Evolutionary conservation across 2,888 invertebrate species (phyloP).

Genomic region (Dilophus febrilis): DNA sequence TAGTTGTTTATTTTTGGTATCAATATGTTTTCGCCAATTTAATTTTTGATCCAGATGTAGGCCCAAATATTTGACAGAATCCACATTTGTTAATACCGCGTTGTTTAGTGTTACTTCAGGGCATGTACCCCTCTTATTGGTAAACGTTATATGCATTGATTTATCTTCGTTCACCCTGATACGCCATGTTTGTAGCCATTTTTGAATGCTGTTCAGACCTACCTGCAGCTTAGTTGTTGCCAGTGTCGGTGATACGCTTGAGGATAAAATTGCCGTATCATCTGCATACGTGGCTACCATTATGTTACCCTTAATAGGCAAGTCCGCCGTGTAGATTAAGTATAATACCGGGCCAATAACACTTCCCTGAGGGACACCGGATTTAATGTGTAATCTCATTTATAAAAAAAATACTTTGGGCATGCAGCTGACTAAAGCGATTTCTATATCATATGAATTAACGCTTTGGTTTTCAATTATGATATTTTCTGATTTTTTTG

Average conservation of each 20-base stretch:
- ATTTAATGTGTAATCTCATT: too few relatives aligned
- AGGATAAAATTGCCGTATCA: constrained; percentile 8
- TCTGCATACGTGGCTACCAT: constrained; percentile 9
- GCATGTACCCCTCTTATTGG: constrained; percentile 7
- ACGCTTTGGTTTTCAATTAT: too few relatives aligned
- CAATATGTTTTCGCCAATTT: too few relatives aligned
- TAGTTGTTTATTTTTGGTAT: too few relatives aligned
- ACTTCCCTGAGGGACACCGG: constrained; percentile 12
- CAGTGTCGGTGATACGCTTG: constrained; percentile 7
- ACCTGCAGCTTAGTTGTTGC: constrained; percentile 12
- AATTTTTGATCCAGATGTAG: too few relatives aligned
- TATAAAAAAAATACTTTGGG: too few relatives aligned
- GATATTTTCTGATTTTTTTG: too few relatives aligned
- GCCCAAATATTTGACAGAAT: too few relatives aligned
- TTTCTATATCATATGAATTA: too few relatives aligned
- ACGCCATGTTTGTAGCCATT: constrained; percentile 12
- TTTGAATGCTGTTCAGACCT: constrained; percentile 8
- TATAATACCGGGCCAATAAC: constrained; percentile 10
- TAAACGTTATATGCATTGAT: constrained; percentile 13
- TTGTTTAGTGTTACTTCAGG: constrained; percentile 6
- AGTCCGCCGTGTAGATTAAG: constrained; percentile 9
- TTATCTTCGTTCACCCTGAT: constrained; percentile 12
- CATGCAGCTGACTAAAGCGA: too few relatives aligned
- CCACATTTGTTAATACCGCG: too few relatives aligned
- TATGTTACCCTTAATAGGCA: constrained; percentile 7